Conservation (phyloP, 2,888 invertebrate species). For the Heliconius sara region DNA sequence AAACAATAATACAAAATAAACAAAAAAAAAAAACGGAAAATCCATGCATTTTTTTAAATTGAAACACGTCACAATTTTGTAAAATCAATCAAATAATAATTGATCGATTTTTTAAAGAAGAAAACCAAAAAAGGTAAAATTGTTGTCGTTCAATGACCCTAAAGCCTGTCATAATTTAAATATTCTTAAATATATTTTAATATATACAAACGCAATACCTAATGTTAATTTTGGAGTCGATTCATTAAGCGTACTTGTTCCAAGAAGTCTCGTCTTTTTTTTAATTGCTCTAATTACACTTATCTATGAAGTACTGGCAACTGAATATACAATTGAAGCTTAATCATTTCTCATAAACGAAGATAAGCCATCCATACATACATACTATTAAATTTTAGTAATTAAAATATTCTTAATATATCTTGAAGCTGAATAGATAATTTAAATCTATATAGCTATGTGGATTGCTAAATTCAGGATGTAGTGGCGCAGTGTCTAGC, state of each 20-base stretch:
- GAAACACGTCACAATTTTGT: not conserved
- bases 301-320: constrained; percentile 9
- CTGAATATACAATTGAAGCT: not conserved
- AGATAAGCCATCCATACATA: not conserved
- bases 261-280: constrained; percentile 10
- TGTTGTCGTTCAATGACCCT: not conserved
- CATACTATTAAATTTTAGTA: not conserved
- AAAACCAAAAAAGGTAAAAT: too few species aligned
- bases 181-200: not conserved
- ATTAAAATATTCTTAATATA: not conserved
- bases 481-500: too few species aligned
- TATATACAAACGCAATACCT: not conserved
- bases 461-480: too few species aligned
- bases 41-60: constrained; percentile 15
- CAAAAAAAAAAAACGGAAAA: not conserved
- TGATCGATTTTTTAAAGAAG: too few species aligned
- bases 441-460: not conserved
- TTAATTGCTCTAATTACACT: constrained; percentile 17
- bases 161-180: too few species aligned
- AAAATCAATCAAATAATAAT: not conserved
- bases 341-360: not conserved
- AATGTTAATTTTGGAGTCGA: not conserved
- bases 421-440: not conserved
- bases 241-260: constrained; percentile 12
- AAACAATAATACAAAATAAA: not conserved